Conservation (phyloP, 2,797 vertebrate genomes). For the Melopsittacus undulatus region DNA sequence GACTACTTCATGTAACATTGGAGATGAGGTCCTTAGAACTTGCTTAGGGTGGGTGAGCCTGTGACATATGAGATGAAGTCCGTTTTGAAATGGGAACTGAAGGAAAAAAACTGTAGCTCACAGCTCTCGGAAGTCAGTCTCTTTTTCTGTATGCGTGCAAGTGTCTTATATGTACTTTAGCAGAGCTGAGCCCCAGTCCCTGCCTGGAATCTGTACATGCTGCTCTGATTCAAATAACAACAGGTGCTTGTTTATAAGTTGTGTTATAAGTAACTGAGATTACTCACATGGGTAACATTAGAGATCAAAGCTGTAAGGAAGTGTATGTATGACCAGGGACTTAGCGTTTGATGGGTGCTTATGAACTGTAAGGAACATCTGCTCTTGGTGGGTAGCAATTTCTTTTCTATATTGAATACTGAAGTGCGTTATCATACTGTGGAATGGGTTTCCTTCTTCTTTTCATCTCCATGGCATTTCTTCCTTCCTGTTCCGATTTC, state of each 20-base stretch:
- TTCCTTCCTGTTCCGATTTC: not conserved
- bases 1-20: not conserved
- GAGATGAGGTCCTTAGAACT: not conserved
- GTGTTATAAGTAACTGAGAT: not conserved
- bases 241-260: not conserved
- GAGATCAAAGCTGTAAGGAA: constrained; percentile 41
- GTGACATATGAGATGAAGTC: not conserved
- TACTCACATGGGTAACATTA: not conserved
- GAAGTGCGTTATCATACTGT: not conserved
- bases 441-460: constrained; percentile 21
- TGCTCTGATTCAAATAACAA: not conserved
- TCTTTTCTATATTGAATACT: constrained; percentile 11
- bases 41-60: not conserved
- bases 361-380: constrained; percentile 30
- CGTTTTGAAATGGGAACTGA: not conserved
- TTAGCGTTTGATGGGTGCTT: not conserved
- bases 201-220: not conserved
- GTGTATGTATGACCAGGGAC: not conserved
- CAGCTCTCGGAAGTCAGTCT: not conserved
- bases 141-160: not conserved
- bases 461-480: constrained; percentile 34
- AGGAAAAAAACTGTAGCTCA: not conserved
- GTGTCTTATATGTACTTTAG: not conserved
- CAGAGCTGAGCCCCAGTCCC: not conserved
- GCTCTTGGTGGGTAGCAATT: constrained; percentile 38